These are phyloP conservation scores for Agrotis puta DNA, from an alignment of 2,888 invertebrate species.

Conservation along the genomic window DNA sequence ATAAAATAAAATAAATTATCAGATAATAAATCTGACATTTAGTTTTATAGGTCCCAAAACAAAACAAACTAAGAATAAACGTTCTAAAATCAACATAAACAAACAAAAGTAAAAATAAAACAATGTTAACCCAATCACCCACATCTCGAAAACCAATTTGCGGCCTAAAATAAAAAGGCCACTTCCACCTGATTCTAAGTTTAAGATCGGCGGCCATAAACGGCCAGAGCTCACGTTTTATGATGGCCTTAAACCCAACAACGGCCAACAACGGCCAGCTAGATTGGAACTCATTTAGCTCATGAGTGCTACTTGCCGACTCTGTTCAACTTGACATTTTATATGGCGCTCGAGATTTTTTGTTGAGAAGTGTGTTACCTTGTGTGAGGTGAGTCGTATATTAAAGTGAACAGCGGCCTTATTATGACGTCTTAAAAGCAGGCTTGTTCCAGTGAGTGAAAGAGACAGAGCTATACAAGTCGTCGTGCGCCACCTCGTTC, in stretches of 20 bases:
- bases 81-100: neutral
- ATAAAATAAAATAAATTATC: neutral
- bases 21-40: neutral
- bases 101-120: neutral
- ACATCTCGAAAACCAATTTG: conserved; percentile 53
- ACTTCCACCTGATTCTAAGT: conserved; percentile 71
- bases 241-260: conserved; percentile 78
- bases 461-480: no score
- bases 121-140: conserved; percentile 2
- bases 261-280: conserved; percentile 78
- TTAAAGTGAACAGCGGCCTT: no score
- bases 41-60: neutral
- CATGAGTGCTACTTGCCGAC: conserved; percentile 72
- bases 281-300: conserved; percentile 83
- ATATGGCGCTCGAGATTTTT: conserved; percentile 51
- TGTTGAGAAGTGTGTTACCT: conserved; percentile 2
- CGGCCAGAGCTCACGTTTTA: conserved; percentile 72
- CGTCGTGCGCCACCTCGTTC: no score
- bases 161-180: conserved; percentile 46
- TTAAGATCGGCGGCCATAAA: conserved; percentile 68
- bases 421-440: no score
- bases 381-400: neutral
- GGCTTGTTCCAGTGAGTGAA: no score
- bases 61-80: no score
- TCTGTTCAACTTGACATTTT: conserved; percentile 58